phyloP scores from a whole-genome alignment of 2,113 vertebrate species.

The Anas platyrhynchos region DNA sequence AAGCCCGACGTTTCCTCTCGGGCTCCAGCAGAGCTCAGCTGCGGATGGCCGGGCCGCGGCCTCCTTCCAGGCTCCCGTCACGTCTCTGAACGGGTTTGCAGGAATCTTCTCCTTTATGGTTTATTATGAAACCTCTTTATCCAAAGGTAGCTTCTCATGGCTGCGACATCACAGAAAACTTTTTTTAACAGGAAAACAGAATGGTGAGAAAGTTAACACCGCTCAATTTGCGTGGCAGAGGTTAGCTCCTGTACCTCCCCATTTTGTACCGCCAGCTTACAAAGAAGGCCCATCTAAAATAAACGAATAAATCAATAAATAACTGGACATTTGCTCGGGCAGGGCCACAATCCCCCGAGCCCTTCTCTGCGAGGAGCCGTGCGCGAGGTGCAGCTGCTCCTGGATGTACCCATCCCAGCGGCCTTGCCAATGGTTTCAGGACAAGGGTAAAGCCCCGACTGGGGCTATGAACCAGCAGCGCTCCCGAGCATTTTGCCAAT shows the following conservation, averaged over 20 bases:
- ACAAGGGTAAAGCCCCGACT: neutral
- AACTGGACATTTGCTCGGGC: neutral
- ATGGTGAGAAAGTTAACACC: neutral
- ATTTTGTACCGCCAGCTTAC: neutral
- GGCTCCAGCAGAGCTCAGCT: slow-evolving; percentile 2
- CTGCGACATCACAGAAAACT: neutral
- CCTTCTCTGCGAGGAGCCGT: too few relatives aligned
- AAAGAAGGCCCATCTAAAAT: neutral
- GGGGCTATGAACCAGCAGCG: neutral
- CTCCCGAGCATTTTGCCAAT: neutral
- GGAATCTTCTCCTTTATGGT: neutral
- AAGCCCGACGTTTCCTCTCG: slow-evolving; percentile 61
- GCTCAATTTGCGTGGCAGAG: neutral
- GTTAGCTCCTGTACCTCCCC: neutral
- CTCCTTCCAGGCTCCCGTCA: neutral
- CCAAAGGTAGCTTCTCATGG: neutral
- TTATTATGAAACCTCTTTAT: neutral
- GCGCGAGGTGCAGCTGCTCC: too few relatives aligned
- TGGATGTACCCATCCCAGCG: neutral
- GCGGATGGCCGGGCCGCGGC: neutral
- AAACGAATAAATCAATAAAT: too few relatives aligned
- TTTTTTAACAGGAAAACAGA: neutral
- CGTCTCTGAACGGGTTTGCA: accelerated
- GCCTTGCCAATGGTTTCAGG: neutral
- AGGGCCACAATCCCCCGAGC: too few relatives aligned